Evolutionary conservation across 2,888 invertebrate genomes (phyloP).

Genomic region (Athripsodes cinereus): DNA sequence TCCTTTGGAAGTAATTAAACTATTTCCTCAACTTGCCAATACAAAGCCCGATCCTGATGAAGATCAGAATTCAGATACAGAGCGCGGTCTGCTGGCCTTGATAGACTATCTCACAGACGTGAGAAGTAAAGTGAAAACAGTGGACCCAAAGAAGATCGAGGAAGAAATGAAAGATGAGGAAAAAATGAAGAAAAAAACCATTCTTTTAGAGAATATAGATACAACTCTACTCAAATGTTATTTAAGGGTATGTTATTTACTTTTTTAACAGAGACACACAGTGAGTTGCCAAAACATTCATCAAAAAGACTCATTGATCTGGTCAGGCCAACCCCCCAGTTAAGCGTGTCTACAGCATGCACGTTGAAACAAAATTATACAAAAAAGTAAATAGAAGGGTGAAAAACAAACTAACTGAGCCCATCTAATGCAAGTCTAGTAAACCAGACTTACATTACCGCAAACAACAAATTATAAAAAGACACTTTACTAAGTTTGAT

Average conservation of each 20-base stretch:
- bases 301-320: too few species aligned
- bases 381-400: too few species aligned
- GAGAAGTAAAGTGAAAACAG: conserved; percentile 42
- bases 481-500: too few species aligned
- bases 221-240: conserved; percentile 97
- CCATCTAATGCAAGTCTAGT: too few species aligned
- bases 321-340: too few species aligned
- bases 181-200: conserved; percentile 40
- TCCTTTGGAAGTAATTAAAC: conserved; percentile 89
- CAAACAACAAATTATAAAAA: too few species aligned
- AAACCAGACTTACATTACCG: too few species aligned
- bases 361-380: too few species aligned
- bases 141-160: neutral
- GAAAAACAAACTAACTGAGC: too few species aligned
- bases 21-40: conserved; percentile 85
- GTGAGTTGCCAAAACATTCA: too few species aligned
- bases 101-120: conserved; percentile 85
- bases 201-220: conserved; percentile 87
- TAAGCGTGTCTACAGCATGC: too few species aligned
- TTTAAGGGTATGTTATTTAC: conserved; percentile 74
- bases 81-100: conserved; percentile 80
- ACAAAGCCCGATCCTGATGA: conserved; percentile 35
- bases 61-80: conserved; percentile 76
- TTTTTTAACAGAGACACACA: too few species aligned
- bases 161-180: conserved; percentile 30